Base-by-base conservation (phyloP, 2,113 vertebrate species). In the Pelodiscus sinensis region DNA sequence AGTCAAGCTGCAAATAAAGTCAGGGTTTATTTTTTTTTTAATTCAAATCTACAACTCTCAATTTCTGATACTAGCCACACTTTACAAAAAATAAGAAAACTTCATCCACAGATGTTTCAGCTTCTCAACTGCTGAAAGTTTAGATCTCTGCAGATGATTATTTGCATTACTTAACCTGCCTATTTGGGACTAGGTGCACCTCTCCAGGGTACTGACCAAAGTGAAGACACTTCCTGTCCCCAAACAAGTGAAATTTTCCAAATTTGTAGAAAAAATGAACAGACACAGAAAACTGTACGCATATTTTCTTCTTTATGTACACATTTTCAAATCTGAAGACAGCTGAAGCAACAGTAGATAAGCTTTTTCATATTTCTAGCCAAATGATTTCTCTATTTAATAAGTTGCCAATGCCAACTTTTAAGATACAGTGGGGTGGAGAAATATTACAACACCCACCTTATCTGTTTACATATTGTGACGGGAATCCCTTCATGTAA, bases 391-490 rank as follows among this genome's bases (percentile, higher is more conserved):
- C 22, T 73, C 19, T 73, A 50, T 35, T 71, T 71, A 71, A 35
- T 11, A 52, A 82, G n/a, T 75, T 94, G n/a, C 57, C 35, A 71
- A 3, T 38, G 57, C 51, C 38, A 79, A 89, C 71, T 89, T 94
- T 78, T 35, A 92, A 68, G 89, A 88, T 85, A 62, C 57, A 12
- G 1, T 2, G 16, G 35, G 14, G 44, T 6, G 79, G 31, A 15
- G 57, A 51, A 89, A 57, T 19, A 73, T 71, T 86, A 57, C 51
- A 92, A 73, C 88, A 93, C 13, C 78, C 85, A 0, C 0, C 87
- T 94, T 94, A 88, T 82, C 89, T 83, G 55, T 85, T 95, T 90
- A 82, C 6, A 91, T 79, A 87, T 65, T 56, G 52, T 50, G 56
- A 94, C 0, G 0, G 95, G 88, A 94, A 83, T 58, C 73, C 55